Evolutionary conservation across 2,113 vertebrate genomes (phyloP).

Genomic region (Mesembrinibis cayennensis): DNA sequence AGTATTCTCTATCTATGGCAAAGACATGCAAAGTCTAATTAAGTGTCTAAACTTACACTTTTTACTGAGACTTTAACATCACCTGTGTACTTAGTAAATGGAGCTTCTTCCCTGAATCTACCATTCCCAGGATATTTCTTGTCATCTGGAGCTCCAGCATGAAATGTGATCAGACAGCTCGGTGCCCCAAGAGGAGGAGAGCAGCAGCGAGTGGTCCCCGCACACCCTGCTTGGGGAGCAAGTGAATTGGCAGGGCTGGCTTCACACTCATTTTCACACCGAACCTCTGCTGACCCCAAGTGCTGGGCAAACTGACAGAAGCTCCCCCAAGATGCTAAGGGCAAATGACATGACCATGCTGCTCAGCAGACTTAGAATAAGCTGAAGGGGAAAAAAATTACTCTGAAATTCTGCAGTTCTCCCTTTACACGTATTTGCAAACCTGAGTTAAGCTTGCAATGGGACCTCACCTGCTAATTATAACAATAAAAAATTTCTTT

Average conservation of each 20-base stretch:
- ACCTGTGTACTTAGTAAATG: neutral
- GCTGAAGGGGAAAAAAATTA: neutral
- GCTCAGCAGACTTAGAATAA: neutral
- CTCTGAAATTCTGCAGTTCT: neutral
- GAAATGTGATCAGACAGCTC: rapidly evolving
- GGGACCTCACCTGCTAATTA: neutral
- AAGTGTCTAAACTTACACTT: neutral
- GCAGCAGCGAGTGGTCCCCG: neutral
- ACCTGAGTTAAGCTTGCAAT: neutral
- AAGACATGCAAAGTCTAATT: neutral
- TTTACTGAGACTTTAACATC: neutral
- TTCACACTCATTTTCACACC: neutral
- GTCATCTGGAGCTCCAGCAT: neutral
- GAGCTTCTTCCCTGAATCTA: neutral
- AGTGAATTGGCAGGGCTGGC: neutral
- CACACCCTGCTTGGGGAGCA: rapidly evolving
- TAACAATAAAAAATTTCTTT: neutral
- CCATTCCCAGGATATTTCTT: neutral
- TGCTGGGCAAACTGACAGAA: neutral
- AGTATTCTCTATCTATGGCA: neutral
- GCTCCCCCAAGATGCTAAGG: neutral
- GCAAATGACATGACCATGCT: neutral
- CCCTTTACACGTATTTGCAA: neutral
- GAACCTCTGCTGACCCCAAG: neutral
- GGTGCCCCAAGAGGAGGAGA: rapidly evolving